Conservation (phyloP, 2,797 vertebrate species). For the Lemur catta region DNA sequence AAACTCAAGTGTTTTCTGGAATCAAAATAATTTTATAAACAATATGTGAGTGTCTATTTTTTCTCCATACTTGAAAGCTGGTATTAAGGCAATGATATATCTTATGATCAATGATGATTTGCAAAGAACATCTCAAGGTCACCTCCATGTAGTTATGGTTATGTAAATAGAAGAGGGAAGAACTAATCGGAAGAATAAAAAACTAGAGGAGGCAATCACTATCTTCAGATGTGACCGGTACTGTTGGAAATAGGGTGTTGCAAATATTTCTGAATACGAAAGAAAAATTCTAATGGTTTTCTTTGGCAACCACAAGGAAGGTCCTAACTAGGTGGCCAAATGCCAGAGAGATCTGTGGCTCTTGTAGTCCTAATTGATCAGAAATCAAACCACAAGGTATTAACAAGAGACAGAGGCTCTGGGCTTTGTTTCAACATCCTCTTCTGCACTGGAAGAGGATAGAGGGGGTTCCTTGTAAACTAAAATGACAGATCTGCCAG, state of each 20-base stretch:
- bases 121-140: neutral
- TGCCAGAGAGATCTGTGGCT: neutral
- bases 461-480: neutral
- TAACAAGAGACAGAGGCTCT: neutral
- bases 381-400: neutral
- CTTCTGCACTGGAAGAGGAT: neutral
- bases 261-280: neutral
- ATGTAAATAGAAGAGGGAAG: neutral
- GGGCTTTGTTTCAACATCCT: neutral
- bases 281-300: neutral
- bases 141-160: neutral
- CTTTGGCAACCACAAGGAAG: neutral
- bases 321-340: neutral
- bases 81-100: neutral
- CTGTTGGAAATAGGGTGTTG: neutral
- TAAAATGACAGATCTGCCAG: neutral
- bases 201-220: neutral
- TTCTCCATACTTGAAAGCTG: neutral
- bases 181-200: neutral
- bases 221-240: neutral
- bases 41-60: neutral
- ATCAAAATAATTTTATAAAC: slow-evolving; percentile 29
- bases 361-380: neutral
- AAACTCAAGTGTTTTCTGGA: slow-evolving; percentile 19
- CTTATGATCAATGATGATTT: neutral